Conservation (phyloP, 2,797 vertebrate species). For the Eleutherodactylus coqui region DNA sequence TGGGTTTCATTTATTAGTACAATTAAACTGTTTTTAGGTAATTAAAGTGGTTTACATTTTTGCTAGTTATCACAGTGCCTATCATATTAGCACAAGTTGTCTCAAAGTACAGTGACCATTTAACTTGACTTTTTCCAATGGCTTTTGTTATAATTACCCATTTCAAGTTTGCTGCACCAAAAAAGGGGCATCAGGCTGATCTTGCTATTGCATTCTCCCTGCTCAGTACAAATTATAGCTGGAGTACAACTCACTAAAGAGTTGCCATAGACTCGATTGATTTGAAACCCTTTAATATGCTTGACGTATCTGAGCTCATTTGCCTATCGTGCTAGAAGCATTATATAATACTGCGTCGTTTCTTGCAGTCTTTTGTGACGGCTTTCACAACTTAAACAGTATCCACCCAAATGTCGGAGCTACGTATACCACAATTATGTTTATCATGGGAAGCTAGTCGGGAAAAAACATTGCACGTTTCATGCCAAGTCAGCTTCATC, state of each 20-base stretch:
- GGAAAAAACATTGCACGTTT: slow-evolving; percentile 1
- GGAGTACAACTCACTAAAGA: background rate
- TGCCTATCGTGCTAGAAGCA: background rate
- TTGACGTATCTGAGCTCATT: background rate
- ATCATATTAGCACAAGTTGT: too few species aligned
- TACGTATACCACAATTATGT: background rate
- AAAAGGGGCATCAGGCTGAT: background rate
- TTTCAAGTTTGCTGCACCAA: too few species aligned
- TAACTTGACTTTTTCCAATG: too few species aligned
- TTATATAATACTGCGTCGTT: background rate
- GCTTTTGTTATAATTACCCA: too few species aligned
- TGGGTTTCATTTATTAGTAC: too few species aligned
- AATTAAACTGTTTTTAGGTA: too few species aligned
- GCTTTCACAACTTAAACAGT: background rate
- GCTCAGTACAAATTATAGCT: background rate
- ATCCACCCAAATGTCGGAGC: background rate
- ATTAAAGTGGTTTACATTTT: too few species aligned
- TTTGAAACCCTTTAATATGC: background rate
- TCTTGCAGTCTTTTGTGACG: background rate
- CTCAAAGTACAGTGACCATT: too few species aligned
- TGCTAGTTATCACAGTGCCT: too few species aligned
- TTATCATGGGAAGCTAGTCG: background rate
- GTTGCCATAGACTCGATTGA: background rate
- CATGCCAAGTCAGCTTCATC: slow-evolving; percentile 15
- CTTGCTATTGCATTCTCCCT: background rate